Evolutionary conservation across 1,140 invertebrate species (phyloP), one percentile per base, ranked within the genome.

Genomic region (honey bee (Apis mellifera)): DNA sequence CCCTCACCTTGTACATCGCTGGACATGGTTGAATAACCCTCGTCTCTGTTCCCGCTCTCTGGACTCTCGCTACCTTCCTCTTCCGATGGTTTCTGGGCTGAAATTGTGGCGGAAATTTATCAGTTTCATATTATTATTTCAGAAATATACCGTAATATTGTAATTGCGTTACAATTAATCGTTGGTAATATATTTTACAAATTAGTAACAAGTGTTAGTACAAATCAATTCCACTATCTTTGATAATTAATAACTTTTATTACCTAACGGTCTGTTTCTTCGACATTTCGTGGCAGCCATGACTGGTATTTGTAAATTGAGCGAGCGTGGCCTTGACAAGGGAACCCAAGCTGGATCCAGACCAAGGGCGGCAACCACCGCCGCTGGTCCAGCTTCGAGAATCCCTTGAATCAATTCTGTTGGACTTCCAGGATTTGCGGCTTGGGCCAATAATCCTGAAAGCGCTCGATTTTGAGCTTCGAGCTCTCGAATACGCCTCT

Each of bases 11-110:
- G 97, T 5, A 97, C 96, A 90, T 98, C 97, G 88, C 97, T 97
- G 1, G 97, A 97, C 97, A 98, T 98, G 8, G 97, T 98, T 52
- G 97, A 98, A 91, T 98, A 98, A 2, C 97, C 97, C 93, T 98
- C 97, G 93, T 98, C 97, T 85, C 96, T 95, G 83, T 97, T 97
- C 17, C 96, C 96, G 87, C 95, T 96, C 86, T 96, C 96, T 0
- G 96, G 96, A 84, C 96, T 96, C 90, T 96, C 96, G 78, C 95
- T 95, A 84, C 94, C 95, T 15, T 95, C 95, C 11, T 94, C 95
- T 90, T 95, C 95, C 42, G 94, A 94, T 17, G 90, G 89, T 79
- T 93, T 90, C 73, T 93, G 91, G 75, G 91, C 93, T 93, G 75
- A 54, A 42, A 89, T 75, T 48, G 15, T 50, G 1, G 12, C 11